A percentile compares a stretch with the other conserved stretches of the same genome.
These are phyloP conservation scores for Macroteleia sp. DNA, from an alignment of 2,888 invertebrate species.

Conservation along the genomic window DNA sequence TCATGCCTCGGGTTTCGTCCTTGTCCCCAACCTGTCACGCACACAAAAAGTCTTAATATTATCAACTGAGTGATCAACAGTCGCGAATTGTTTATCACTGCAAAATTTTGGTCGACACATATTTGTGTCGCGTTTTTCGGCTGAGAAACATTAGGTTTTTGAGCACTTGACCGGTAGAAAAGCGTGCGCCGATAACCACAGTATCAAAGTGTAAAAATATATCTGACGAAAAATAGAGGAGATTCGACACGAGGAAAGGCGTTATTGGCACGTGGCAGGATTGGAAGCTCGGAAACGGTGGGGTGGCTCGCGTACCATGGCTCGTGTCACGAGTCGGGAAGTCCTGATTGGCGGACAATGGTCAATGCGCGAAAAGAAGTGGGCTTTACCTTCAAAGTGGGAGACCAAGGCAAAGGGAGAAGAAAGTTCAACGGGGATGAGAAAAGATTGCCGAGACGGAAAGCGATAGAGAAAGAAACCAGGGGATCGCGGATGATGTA, in stretches of 20 bases:
- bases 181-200: slow-evolving; percentile 53
- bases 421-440: slow-evolving; percentile 41
- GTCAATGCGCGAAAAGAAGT: slow-evolving; percentile 69
- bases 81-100: slow-evolving; percentile 40
- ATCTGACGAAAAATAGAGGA: slow-evolving; percentile 61
- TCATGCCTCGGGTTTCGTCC: slow-evolving; percentile 46
- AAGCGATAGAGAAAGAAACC: slow-evolving; percentile 29
- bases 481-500: too few relatives aligned
- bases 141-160: slow-evolving; percentile 27
- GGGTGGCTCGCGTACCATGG: slow-evolving; percentile 64
- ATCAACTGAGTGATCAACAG: slow-evolving; percentile 14
- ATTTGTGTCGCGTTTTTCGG: slow-evolving; percentile 29
- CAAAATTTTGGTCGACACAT: slow-evolving; percentile 45
- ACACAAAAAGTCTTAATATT: slow-evolving; percentile 58
- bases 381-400: slow-evolving; percentile 54
- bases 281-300: slow-evolving; percentile 63
- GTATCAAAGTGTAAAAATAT: slow-evolving; percentile 61
- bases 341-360: slow-evolving; percentile 73
- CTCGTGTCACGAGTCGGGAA: slow-evolving; percentile 65
- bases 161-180: slow-evolving; percentile 56
- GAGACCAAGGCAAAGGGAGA: slow-evolving; percentile 40
- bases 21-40: slow-evolving; percentile 54
- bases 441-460: slow-evolving; percentile 12
- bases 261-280: slow-evolving; percentile 79
- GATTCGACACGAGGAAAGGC: slow-evolving; percentile 70